Conservation (phyloP, 2,888 invertebrate genomes). For the Cryptosula pallasiana region DNA sequence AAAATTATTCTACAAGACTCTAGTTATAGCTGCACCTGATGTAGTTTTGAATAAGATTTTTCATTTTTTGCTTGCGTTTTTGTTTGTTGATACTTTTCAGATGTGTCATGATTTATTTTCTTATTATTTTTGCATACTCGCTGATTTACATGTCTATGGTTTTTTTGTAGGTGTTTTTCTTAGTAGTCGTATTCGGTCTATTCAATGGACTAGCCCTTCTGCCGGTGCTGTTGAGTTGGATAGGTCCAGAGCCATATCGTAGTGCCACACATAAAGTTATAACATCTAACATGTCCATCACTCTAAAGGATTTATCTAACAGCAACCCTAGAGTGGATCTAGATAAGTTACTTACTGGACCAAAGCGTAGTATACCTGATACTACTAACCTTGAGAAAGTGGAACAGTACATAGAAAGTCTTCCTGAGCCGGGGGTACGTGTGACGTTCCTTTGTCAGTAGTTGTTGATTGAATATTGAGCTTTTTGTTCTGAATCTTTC, state of each 20-base stretch:
- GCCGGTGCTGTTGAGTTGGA: conserved; percentile 68
- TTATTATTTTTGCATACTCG: too few species aligned
- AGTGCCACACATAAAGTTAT: conserved; percentile 25
- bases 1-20: too few species aligned
- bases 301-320: background rate
- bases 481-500: background rate
- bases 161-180: conserved; percentile 64
- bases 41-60: too few species aligned
- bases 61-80: too few species aligned
- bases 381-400: conserved; percentile 6
- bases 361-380: background rate
- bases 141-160: too few species aligned
- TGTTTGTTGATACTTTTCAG: too few species aligned
- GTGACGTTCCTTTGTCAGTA: too few species aligned
- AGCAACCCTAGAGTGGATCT: background rate
- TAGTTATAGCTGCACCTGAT: too few species aligned
- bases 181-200: conserved; percentile 72
- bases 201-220: conserved; percentile 72
- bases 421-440: background rate
- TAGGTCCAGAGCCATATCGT: conserved; percentile 61
- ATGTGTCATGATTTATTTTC: too few species aligned
- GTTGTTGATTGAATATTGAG: background rate
- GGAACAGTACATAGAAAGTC: conserved; percentile 5
- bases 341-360: background rate
- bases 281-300: conserved; percentile 20